These are phyloP conservation scores for Capromys pilorides DNA, from an alignment of 2,797 vertebrate species.

Conservation along the genomic window DNA sequence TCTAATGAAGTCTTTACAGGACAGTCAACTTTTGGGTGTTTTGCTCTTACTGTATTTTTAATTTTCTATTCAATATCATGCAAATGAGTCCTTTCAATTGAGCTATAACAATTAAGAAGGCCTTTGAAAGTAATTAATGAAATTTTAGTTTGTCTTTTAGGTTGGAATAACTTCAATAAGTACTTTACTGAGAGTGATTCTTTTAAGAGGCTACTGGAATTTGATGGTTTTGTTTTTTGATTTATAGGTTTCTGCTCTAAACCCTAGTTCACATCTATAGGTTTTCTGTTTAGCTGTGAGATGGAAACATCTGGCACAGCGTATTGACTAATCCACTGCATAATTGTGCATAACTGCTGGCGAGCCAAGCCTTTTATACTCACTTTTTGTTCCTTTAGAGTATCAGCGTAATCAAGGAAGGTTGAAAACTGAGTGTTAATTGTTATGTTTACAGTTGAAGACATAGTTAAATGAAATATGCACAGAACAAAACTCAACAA, in stretches of 20 bases:
- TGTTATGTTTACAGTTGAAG: constrained; percentile 91
- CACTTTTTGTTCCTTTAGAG: constrained; percentile 67
- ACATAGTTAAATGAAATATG: constrained; percentile 92
- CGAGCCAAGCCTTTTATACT: constrained; percentile 53
- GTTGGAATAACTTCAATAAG: constrained; percentile 49
- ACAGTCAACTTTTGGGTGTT: background rate
- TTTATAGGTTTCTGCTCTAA: constrained; percentile 29
- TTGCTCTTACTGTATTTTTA: constrained; percentile 34
- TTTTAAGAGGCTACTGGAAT: constrained; percentile 26
- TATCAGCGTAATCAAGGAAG: constrained; percentile 66
- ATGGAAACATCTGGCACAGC: constrained; percentile 74
- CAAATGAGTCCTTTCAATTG: constrained; percentile 4
- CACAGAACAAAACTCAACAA: constrained; percentile 92
- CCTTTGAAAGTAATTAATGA: constrained; percentile 60
- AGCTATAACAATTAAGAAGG: background rate
- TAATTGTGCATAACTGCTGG: too few species aligned
- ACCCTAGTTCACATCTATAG: constrained; percentile 68
- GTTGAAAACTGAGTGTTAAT: constrained; percentile 27
- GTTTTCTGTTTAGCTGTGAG: constrained; percentile 77
- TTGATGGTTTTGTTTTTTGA: constrained; percentile 59
- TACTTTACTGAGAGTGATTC: constrained; percentile 38
- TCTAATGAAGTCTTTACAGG: constrained; percentile 38
- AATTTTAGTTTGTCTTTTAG: constrained; percentile 50
- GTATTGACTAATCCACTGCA: constrained; percentile 80
- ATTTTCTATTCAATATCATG: constrained; percentile 47